Base-by-base conservation (phyloP, 2,797 vertebrate genomes). In the Acanthis flammea region DNA sequence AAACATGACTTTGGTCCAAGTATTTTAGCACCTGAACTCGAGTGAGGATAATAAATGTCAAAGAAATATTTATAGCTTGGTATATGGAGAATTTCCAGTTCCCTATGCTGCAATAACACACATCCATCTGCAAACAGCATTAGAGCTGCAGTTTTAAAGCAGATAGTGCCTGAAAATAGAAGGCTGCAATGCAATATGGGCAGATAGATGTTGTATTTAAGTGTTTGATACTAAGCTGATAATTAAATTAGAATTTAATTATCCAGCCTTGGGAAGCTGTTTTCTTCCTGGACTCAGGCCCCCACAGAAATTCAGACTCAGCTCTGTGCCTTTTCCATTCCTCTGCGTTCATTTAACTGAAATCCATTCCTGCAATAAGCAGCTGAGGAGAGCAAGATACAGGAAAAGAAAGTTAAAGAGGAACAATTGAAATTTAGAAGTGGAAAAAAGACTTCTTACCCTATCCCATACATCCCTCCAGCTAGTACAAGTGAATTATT, bases 21-120 rank as follows among this genome's bases (percentile, higher is more conserved):
- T 98, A 97, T 98, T 99, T 99, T 99, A 99, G 98, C 99, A 99
- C 99, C 99, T 99, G 98, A 99, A 98, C 94, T 98, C 98, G 98
- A 97, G 98, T 91, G 98, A 99, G 99, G 97, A 98, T 98, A 98
- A 99, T 99, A 99, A 99, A 99, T 97, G 98, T 99, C 99, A 98
- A 78, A 87, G 94, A 96, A 98, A 98, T 99, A 99, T 99, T 99
- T 99, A 99, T 98, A 98, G 98, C 75, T 96, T 97, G 97, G 98
- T 98, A 99, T 98, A 98, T 98, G 98, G 98, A 99, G 98, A 98
- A 98, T 98, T 98, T 98, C 98, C 98, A 98, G 98, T 98, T 98
- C 98, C 98, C 99, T 90, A 85, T 97, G 97, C 98, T 98, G 96
- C 98, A 98, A 98, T 98, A 98, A 98, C 97, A 97, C 97, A 95